These are phyloP conservation scores for Seira musarum DNA, from an alignment of 2,888 invertebrate species.

Conservation along the genomic window DNA sequence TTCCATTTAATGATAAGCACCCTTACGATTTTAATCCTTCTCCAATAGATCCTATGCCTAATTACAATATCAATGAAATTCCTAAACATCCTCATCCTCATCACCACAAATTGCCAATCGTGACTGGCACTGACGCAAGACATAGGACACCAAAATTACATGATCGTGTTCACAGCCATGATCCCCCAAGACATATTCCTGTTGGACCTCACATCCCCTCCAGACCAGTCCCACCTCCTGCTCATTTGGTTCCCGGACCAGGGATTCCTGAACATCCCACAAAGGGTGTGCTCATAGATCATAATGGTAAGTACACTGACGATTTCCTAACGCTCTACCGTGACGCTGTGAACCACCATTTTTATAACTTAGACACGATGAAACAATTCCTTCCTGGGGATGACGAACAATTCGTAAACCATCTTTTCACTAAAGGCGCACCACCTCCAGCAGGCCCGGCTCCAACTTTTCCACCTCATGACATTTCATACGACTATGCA, in stretches of 20 bases:
- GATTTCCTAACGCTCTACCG: constrained; percentile 61
- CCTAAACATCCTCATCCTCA: constrained; percentile 19
- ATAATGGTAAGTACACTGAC: constrained; percentile 61
- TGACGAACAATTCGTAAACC: constrained; percentile 16
- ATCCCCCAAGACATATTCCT: neutral
- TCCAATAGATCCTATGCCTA: constrained; percentile 53
- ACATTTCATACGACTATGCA: constrained; percentile 20
- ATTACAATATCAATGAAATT: constrained; percentile 36
- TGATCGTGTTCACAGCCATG: constrained; percentile 20
- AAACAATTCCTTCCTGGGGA: constrained; percentile 1
- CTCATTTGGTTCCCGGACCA: neutral
- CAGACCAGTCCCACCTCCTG: constrained; percentile 22
- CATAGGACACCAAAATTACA: constrained; percentile 37
- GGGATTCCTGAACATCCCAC: constrained; percentile 1
- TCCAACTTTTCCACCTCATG: neutral
- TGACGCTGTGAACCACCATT: constrained; percentile 46
- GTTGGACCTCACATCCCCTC: neutral
- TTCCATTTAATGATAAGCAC: constrained; percentile 42
- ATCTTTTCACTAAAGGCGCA: constrained; percentile 31
- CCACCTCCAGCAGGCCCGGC: constrained; percentile 25
- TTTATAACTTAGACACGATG: constrained; percentile 38
- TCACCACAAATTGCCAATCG: constrained; percentile 31
- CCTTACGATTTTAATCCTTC: constrained; percentile 55
- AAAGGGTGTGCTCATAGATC: constrained; percentile 34
- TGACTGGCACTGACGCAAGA: constrained; percentile 20